Evolutionary conservation across 2,797 vertebrate genomes (phyloP).

Genomic region (Rousettus madagascariensis): DNA sequence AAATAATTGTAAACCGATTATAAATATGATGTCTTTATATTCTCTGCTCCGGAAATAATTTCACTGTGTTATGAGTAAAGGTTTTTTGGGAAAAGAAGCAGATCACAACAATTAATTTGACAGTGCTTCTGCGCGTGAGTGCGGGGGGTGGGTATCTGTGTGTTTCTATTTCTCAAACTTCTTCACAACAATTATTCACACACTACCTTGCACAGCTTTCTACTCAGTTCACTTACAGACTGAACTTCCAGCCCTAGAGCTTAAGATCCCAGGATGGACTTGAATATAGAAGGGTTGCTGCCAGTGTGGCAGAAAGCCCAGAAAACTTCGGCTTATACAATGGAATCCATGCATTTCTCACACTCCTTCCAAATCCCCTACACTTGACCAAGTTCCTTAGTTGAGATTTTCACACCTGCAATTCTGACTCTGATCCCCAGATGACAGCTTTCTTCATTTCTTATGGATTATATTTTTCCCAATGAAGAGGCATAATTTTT

Average conservation of each 20-base stretch:
- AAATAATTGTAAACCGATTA: background rate
- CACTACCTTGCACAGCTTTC: background rate
- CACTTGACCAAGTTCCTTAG: background rate
- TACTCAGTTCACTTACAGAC: background rate
- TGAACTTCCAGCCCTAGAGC: background rate
- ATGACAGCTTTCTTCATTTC: background rate
- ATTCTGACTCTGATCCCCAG: background rate
- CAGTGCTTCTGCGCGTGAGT: too few species aligned
- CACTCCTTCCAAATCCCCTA: background rate
- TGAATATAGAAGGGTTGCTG: background rate
- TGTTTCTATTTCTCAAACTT: background rate
- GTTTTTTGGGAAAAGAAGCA: background rate
- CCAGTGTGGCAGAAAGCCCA: background rate
- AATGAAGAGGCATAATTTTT: background rate
- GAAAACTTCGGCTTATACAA: background rate
- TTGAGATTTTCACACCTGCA: background rate
- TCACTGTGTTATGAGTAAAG: background rate
- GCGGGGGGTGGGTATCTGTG: background rate
- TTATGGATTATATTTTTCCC: background rate
- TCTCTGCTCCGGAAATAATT: background rate
- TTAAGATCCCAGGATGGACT: background rate
- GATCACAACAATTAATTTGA: background rate
- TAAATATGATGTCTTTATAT: background rate
- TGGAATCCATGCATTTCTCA: background rate
- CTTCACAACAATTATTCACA: background rate